Base-by-base conservation (phyloP, 1,140 invertebrate species). In the Gerris buenoi region DNA sequence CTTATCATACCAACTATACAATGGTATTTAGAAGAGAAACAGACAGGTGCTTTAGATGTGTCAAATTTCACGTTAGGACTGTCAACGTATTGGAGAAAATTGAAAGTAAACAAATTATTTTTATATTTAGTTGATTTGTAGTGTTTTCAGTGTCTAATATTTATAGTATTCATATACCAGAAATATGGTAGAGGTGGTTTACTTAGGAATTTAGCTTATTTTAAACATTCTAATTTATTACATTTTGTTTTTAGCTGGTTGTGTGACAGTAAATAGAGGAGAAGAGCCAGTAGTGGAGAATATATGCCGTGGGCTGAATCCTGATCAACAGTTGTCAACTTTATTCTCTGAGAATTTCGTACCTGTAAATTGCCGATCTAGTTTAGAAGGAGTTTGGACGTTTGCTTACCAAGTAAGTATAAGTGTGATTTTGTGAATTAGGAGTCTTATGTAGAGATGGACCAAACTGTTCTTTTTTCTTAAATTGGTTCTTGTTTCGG, bases 401-500 rank as follows among this genome's bases (percentile, higher is more conserved):
- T 96, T 96, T 83, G 88, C 89, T 22, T 95, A 95, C 79, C 91
- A 94, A 77, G n/a, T n/a, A n/a, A n/a, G n/a, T n/a, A n/a, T n/a
- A n/a, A n/a, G n/a, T n/a, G n/a, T n/a, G n/a, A n/a, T n/a, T n/a
- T n/a, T n/a, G n/a, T n/a, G n/a, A n/a, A n/a, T n/a, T n/a, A n/a
- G n/a, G n/a, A n/a, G n/a, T n/a, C n/a, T n/a, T n/a, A n/a, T n/a
- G n/a, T n/a, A n/a, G n/a, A n/a, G n/a, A n/a, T n/a, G n/a, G n/a
- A n/a, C n/a, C n/a, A n/a, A n/a, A n/a, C n/a, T n/a, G n/a, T n/a
- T n/a, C n/a, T n/a, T n/a, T n/a, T n/a, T n/a, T n/a, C n/a, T n/a
- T n/a, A n/a, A n/a, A n/a, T n/a, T n/a, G n/a, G n/a, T n/a, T n/a
- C n/a, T n/a, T n/a, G n/a, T n/a, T n/a, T n/a, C n/a, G n/a, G n/a